These are phyloP conservation scores for Tachina grossa DNA, from an alignment of 2,888 invertebrate species.

Conservation along the genomic window DNA sequence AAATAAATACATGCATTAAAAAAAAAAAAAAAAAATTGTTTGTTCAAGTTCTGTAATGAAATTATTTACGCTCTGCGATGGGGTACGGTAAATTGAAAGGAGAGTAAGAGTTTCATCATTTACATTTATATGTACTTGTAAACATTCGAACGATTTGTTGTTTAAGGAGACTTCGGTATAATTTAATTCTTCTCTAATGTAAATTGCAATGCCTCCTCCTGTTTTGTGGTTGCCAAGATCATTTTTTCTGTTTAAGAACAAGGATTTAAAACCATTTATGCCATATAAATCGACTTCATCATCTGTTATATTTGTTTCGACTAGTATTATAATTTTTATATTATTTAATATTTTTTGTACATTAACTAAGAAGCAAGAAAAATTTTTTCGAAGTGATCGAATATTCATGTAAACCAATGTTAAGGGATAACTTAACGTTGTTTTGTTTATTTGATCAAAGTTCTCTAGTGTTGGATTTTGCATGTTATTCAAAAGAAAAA, in stretches of 20 bases:
- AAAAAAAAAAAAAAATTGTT: no score
- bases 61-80: background rate
- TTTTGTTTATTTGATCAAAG: constrained; percentile 13
- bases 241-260: background rate
- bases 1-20: no score
- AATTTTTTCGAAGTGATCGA: background rate
- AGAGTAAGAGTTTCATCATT: background rate
- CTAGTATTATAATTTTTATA: background rate
- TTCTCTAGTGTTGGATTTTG: background rate
- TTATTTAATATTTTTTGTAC: background rate
- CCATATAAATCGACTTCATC: background rate
- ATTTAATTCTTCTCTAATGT: background rate
- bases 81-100: background rate
- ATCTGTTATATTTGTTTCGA: constrained; percentile 7
- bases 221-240: background rate
- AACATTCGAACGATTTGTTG: background rate
- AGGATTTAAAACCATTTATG: background rate
- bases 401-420: constrained; percentile 19
- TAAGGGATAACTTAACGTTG: background rate
- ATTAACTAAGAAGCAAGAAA: background rate
- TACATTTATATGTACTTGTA: background rate
- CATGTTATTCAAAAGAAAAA: no score
- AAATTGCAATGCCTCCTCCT: constrained; percentile 9
- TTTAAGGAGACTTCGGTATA: background rate
- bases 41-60: constrained; percentile 14